Conservation (phyloP, 2,113 vertebrate species). For the Echinops telfairi region DNA sequence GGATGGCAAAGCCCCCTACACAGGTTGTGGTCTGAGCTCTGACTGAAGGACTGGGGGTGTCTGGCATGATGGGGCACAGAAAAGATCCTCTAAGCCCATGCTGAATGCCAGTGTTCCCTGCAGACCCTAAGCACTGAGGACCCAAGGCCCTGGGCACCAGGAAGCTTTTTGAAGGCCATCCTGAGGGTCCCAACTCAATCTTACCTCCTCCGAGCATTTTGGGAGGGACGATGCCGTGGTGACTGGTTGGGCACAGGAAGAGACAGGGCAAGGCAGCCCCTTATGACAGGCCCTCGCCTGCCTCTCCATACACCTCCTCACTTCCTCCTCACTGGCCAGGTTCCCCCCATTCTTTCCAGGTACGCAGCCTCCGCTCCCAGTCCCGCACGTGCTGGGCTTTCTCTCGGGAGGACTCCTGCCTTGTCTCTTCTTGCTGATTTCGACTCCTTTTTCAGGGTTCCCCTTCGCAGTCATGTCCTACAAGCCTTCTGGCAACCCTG, state of each 20-base stretch:
- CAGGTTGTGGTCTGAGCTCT: neutral
- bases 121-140: neutral
- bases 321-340: neutral
- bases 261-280: neutral
- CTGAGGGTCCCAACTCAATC: accelerated
- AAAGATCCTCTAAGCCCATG: neutral
- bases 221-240: neutral
- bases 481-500: neutral
- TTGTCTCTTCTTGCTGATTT: neutral
- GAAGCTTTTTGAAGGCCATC: neutral
- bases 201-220: neutral
- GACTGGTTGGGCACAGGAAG: neutral
- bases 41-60: neutral
- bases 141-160: neutral
- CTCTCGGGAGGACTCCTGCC: neutral
- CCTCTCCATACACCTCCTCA: neutral
- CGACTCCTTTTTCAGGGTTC: neutral
- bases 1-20: neutral
- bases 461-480: neutral
- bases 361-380: neutral
- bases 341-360: too few species aligned
- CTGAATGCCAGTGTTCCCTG: neutral
- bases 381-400: accelerated
- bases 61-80: neutral
- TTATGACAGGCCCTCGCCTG: neutral